A percentile compares a stretch with the other conserved stretches of the same genome.
These are phyloP conservation scores for Heterodera schachtii DNA, from an alignment of 1,140 invertebrate genomes.

Conservation along the genomic window DNA sequence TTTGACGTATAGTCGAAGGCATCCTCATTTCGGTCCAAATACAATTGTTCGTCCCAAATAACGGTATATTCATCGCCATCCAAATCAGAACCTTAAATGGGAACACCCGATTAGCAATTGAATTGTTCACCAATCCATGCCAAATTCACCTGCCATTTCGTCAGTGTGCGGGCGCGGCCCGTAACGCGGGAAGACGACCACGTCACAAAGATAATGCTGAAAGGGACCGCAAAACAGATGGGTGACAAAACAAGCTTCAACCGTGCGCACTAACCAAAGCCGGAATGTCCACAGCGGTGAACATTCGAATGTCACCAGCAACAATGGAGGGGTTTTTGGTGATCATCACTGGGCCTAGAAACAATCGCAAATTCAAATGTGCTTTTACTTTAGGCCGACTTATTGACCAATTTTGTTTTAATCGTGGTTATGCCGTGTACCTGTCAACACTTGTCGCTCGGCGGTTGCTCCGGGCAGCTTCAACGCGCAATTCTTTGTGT, in stretches of 20 bases:
- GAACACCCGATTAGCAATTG: not conserved
- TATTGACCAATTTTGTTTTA: no score
- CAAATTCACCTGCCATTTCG: conserved; percentile 66
- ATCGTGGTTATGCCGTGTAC: not conserved
- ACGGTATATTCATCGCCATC: conserved; percentile 68
- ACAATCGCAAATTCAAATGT: not conserved
- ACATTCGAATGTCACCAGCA: conserved; percentile 67
- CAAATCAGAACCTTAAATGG: conserved; percentile 59
- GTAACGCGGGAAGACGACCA: conserved; percentile 67
- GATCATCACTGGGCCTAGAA: conserved; percentile 58
- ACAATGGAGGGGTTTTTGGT: conserved; percentile 68
- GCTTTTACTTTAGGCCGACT: no score
- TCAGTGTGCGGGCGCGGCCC: conserved; percentile 67
- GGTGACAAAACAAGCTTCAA: not conserved
- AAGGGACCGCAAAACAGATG: not conserved
- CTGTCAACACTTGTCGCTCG: conserved; percentile 35
- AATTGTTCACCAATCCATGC: not conserved
- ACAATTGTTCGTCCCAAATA: conserved; percentile 64
- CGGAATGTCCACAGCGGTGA: conserved; percentile 65
- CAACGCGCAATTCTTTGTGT: conserved; percentile 44
- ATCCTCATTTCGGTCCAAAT: conserved; percentile 58
- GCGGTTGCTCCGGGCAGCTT: conserved; percentile 38
- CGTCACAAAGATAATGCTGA: conserved; percentile 66
- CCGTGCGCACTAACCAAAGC: conserved; percentile 37
- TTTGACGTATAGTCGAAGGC: conserved; percentile 64